Evolutionary conservation across 2,888 invertebrate genomes (phyloP), one percentile per base, ranked within the genome.

Genomic region (Cheilosia soror): DNA sequence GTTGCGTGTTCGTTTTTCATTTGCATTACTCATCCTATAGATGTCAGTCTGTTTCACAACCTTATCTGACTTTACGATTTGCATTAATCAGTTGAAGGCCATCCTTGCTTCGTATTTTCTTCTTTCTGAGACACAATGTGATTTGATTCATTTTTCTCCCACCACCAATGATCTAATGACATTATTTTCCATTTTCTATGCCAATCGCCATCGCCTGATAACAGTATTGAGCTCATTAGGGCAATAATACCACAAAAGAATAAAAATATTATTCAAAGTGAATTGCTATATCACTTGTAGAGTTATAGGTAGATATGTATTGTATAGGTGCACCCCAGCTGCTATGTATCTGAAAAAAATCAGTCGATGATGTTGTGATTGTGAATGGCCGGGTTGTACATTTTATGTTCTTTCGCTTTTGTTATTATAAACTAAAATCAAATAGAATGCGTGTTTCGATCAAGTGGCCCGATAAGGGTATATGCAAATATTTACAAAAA

Each of bases 101-200:
- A 44, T 37, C 63, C 25, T 11, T 42, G 15, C 63, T 25, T 15
- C 31, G 9, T 33, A 44, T 20, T 44, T 37, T 3, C 20, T 37
- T 47, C 33, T 47, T 37, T 5, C 31, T 29, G 44, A 9, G 51
- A 65, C 25, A 11, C 5, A n/a, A 7, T 40, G 29, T 51, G 37
- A 37, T 25, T 53, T 53, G 6, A 47, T 31, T 49, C 49, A 15
- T 49, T 57, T n/a, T 25, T 15, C 55, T 6, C 0, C 31, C 47
- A 33, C 27, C 60, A 37, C 5, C 53, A 27, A 4, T 29, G 44
- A 47, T 44, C 55, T 69, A 47, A 77, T 58, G 51, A 51, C 49
- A 58, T 77, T 77, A 77, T 77, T 55, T 55, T 77, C 62, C 69
- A 57, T 62, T 69, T 69, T 69, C 77, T 69, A 58, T 66, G 68